Evolutionary conservation across 2,888 invertebrate genomes (phyloP).

Genomic region (Dryomyza anilis): DNA sequence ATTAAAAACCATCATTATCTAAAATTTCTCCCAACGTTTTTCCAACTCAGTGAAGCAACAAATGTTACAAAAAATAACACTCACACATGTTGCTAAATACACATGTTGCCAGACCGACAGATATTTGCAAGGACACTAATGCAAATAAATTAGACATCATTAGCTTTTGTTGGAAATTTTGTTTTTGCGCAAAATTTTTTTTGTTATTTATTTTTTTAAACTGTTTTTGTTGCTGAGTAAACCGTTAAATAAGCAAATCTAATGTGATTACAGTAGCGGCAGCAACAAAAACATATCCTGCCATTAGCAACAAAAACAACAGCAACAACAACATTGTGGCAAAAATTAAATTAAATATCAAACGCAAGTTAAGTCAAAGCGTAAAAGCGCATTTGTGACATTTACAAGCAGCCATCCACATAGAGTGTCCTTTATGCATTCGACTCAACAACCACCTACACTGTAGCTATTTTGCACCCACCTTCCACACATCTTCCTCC

Average conservation of each 20-base stretch:
- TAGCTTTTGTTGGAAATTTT: constrained; percentile 45
- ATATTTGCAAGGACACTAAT: constrained; percentile 29
- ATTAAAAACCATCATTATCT: constrained; percentile 12
- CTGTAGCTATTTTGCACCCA: background rate
- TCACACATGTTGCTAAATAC: constrained; percentile 1
- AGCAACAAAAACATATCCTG: constrained; percentile 35
- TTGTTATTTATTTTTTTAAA: background rate
- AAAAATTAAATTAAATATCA: constrained; percentile 48
- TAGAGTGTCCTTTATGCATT: background rate
- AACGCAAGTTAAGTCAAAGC: constrained; percentile 53
- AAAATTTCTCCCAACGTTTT: constrained; percentile 17
- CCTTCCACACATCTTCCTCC: background rate
- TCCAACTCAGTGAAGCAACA: constrained; percentile 46
- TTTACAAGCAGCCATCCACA: constrained; percentile 34
- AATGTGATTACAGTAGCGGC: constrained; percentile 49
- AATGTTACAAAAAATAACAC: constrained; percentile 46
- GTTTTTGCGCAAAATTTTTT: constrained; percentile 15
- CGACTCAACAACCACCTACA: background rate
- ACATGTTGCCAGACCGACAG: background rate
- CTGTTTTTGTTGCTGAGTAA: constrained; percentile 38
- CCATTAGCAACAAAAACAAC: constrained; percentile 29
- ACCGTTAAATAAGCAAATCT: constrained; percentile 58
- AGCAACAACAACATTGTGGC: constrained; percentile 12
- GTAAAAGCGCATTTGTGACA: constrained; percentile 59
- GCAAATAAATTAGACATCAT: constrained; percentile 59